These are phyloP conservation scores for Gadus chalcogrammus DNA, from an alignment of 2,113 vertebrate species.

Conservation along the genomic window DNA sequence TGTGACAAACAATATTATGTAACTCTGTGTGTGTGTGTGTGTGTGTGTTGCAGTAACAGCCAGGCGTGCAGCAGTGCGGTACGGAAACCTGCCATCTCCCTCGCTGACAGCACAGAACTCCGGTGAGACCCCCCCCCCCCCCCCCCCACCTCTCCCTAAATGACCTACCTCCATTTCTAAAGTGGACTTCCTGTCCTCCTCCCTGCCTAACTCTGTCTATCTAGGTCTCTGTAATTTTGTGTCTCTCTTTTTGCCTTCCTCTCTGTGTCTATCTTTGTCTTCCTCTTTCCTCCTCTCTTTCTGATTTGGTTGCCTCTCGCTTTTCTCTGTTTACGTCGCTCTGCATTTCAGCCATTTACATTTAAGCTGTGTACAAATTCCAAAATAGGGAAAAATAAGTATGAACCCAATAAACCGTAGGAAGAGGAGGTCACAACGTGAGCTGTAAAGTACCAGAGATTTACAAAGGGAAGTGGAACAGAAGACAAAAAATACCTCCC, in stretches of 20 bases:
- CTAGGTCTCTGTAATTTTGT: too few species aligned
- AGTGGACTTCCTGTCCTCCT: too few species aligned
- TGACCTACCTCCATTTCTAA: too few species aligned
- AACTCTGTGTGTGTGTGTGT: constrained; percentile 20
- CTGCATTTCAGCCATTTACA: too few species aligned
- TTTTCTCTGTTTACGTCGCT: neutral
- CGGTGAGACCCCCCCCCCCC: constrained; percentile 76
- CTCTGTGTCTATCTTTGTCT: neutral
- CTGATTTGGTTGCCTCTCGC: neutral
- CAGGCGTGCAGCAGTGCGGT: constrained; percentile 91
- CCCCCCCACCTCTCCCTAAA: neutral
- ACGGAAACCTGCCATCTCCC: constrained; percentile 92
- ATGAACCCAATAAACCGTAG: too few species aligned
- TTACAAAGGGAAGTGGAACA: too few species aligned
- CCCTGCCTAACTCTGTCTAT: too few species aligned
- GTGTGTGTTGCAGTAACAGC: constrained; percentile 79
- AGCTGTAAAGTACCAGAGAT: too few species aligned
- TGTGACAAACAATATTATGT: constrained; percentile 3
- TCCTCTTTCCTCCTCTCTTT: neutral
- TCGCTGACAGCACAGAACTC: constrained; percentile 96
- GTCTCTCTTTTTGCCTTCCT: neutral
- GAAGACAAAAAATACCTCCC: too few species aligned
- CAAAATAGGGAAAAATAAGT: too few species aligned
- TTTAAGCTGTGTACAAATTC: too few species aligned
- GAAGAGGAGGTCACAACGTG: too few species aligned